Percentiles rank a stretch among this genome's conserved stretches.
These are phyloP conservation scores for Hydrotaea diabolus DNA, from an alignment of 2,888 invertebrate species.

Conservation along the genomic window DNA sequence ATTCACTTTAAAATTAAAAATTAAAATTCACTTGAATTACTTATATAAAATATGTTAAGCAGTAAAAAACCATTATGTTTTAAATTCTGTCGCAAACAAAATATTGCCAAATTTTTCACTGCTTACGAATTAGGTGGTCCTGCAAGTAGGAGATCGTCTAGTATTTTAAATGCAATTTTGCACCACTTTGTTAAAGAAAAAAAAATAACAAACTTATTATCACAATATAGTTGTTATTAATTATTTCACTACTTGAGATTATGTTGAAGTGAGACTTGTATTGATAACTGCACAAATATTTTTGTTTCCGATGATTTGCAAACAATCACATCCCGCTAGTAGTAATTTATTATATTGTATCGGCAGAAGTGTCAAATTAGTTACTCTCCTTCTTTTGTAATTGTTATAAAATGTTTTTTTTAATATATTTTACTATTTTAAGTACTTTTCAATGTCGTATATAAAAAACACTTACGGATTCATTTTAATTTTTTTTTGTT, in stretches of 20 bases:
- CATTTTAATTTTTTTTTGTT: conserved; percentile 36
- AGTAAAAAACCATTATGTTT: neutral
- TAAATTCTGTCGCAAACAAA: too few relatives aligned
- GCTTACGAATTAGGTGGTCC: too few relatives aligned
- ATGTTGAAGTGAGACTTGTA: conserved; percentile 9
- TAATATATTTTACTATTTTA: neutral
- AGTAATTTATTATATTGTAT: neutral
- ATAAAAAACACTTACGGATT: conserved; percentile 62
- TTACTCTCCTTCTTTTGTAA: neutral
- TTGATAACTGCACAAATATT: conserved; percentile 4
- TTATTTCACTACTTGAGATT: conserved; percentile 2
- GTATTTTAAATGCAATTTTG: too few relatives aligned
- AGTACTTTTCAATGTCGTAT: conserved; percentile 14
- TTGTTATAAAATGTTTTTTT: neutral
- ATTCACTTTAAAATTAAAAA: too few relatives aligned
- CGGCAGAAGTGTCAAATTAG: neutral
- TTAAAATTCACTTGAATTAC: too few relatives aligned
- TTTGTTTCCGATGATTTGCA: neutral
- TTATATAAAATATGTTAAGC: too few relatives aligned
- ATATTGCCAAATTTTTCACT: neutral
- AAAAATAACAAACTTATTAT: too few relatives aligned
- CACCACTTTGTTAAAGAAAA: too few relatives aligned
- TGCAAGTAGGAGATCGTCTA: too few relatives aligned
- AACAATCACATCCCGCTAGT: conserved; percentile 1
- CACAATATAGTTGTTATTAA: too few relatives aligned